Conservation (phyloP, 2,113 vertebrate genomes). For the Apaloderma vittatum region DNA sequence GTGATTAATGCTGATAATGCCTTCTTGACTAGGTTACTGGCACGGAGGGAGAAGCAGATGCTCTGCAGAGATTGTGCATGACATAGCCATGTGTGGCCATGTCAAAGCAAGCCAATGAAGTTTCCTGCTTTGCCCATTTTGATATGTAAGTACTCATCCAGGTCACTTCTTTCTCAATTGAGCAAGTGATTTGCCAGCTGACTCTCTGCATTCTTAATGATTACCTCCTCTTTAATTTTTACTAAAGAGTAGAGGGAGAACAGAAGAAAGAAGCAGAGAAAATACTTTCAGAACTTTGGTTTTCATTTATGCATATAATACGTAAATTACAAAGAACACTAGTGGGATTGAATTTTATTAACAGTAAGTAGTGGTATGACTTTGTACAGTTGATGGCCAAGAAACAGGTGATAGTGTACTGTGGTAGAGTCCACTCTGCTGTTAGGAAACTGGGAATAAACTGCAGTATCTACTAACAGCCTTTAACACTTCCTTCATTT, state of each 20-base stretch:
- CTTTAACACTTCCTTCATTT: neutral
- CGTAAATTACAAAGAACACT: neutral
- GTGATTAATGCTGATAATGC: neutral
- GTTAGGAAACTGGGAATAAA: neutral
- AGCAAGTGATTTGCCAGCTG: neutral
- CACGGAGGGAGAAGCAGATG: neutral
- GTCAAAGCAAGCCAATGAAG: neutral
- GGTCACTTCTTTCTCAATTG: neutral
- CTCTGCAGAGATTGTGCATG: rapidly evolving
- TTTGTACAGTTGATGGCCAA: neutral
- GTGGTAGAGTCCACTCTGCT: neutral
- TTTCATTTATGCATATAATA: neutral
- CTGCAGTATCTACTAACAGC: neutral
- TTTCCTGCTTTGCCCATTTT: neutral
- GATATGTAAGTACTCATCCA: neutral
- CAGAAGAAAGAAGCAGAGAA: neutral
- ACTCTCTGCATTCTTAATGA: neutral
- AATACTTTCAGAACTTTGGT: neutral
- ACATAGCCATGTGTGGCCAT: neutral
- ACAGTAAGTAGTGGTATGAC: neutral
- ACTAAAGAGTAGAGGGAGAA: neutral
- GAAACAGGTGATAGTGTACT: neutral
- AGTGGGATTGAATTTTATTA: neutral
- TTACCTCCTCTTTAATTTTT: neutral
- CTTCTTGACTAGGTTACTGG: neutral